Conservation (phyloP, 1,140 invertebrate genomes). For the Scaptodrosophila lebanonensis region DNA sequence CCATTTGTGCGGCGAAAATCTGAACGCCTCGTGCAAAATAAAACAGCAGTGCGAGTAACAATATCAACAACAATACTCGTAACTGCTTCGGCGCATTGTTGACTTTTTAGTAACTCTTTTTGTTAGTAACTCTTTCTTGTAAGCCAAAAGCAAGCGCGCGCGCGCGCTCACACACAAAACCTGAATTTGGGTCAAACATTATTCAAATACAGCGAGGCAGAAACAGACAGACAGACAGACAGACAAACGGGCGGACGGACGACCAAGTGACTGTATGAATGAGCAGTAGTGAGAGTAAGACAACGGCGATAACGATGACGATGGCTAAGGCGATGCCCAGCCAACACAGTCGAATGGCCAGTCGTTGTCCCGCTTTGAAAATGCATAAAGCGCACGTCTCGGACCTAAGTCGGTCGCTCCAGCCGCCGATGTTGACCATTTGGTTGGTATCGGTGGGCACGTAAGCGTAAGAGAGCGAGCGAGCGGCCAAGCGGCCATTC, state of each 20-base stretch:
- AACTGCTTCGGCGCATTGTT: conserved; percentile 57
- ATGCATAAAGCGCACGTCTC: conserved; percentile 65
- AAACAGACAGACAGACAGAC: conserved; percentile 8
- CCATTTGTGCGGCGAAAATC: conserved; percentile 41
- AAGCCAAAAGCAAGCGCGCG: conserved; percentile 30
- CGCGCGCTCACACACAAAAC: conserved; percentile 57
- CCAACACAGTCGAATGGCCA: conserved; percentile 44
- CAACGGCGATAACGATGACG: conserved; percentile 15
- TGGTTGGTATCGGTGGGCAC: conserved; percentile 58
- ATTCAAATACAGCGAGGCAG: conserved; percentile 59
- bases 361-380: conserved; percentile 56
- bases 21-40: conserved; percentile 9
- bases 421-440: conserved; percentile 64
- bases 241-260: conserved; percentile 10
- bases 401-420: conserved; percentile 63
- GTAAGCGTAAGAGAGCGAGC: conserved; percentile 55
- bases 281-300: conserved; percentile 35
- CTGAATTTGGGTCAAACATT: conserved; percentile 70
- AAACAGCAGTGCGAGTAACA: conserved; percentile 15
- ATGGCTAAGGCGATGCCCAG: conserved; percentile 39
- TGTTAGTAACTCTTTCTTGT: conserved; percentile 67
- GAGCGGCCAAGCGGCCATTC: conserved; percentile 4
- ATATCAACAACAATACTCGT: conserved; percentile 44
- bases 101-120: conserved; percentile 63
- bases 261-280: conserved; percentile 28